phyloP scores from a whole-genome alignment of 1,140 invertebrate species.

The Frieseomelitta varia region DNA sequence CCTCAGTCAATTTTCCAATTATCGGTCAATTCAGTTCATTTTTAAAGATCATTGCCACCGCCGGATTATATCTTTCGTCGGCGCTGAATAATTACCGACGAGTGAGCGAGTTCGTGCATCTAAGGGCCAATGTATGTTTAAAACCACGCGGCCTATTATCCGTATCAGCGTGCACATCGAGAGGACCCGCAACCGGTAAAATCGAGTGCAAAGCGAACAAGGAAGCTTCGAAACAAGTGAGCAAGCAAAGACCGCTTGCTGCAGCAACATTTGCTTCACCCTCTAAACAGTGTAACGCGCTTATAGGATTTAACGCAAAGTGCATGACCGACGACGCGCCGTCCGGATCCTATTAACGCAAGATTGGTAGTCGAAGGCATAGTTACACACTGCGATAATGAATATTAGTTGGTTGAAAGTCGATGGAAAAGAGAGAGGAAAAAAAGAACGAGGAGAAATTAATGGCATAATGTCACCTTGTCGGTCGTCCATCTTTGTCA shows the following conservation, averaged over 20 bases:
- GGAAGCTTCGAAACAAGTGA: slow-evolving; percentile 28
- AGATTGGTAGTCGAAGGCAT: slow-evolving; percentile 2
- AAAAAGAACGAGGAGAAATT: not conserved
- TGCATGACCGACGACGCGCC: slow-evolving; percentile 35
- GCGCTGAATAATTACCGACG: too few relatives aligned
- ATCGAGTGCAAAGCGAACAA: slow-evolving; percentile 38
- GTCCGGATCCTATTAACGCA: slow-evolving; percentile 34
- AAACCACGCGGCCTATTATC: not conserved
- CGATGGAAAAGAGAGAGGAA: not conserved
- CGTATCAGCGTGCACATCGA: not conserved
- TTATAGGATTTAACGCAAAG: slow-evolving; percentile 44
- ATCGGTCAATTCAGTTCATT: too few relatives aligned
- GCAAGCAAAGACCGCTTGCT: slow-evolving; percentile 38
- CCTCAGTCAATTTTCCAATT: too few relatives aligned
- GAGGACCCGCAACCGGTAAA: slow-evolving; percentile 6
- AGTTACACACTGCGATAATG: not conserved
- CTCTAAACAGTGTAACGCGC: slow-evolving; percentile 43
- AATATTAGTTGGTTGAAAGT: not conserved
- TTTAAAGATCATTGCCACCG: too few relatives aligned
- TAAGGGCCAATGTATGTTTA: not conserved
- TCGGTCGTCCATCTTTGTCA: too few relatives aligned
- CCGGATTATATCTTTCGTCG: too few relatives aligned
- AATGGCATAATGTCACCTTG: not conserved
- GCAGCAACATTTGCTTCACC: slow-evolving; percentile 46
- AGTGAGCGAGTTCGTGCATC: not conserved